Conservation (phyloP, 2,113 vertebrate species). For the Fregata magnificens region DNA sequence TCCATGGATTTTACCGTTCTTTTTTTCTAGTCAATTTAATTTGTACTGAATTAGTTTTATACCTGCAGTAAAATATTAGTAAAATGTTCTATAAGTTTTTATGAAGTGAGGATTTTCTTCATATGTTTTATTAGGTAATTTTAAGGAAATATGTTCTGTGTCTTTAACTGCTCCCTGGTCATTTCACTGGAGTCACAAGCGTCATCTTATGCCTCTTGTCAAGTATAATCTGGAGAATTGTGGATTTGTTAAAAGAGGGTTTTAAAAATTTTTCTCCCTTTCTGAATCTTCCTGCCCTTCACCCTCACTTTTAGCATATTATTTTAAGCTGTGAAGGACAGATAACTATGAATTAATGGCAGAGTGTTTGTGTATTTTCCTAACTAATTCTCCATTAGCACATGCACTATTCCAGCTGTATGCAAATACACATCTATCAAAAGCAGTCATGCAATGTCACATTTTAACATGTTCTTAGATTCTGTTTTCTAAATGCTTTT, state of each 20-base stretch:
- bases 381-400: not conserved
- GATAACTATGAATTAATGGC: not conserved
- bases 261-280: not conserved
- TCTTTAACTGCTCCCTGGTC: not conserved
- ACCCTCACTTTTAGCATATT: not conserved
- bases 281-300: not conserved
- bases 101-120: constrained; percentile 11
- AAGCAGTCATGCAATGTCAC: not conserved
- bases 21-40: constrained; percentile 10
- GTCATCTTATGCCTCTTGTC: not conserved
- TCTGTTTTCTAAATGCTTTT: not conserved
- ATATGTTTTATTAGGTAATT: constrained; percentile 15
- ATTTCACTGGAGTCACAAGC: not conserved
- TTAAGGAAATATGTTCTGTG: not conserved
- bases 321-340: not conserved
- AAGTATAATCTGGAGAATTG: not conserved
- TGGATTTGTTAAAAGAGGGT: not conserved
- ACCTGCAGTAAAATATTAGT: constrained; percentile 23
- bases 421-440: not conserved
- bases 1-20: not conserved
- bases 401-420: not conserved
- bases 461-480: not conserved
- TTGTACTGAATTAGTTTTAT: constrained; percentile 15
- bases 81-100: constrained; percentile 34
- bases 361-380: not conserved